Base-by-base conservation (phyloP, 2,797 vertebrate species). In the Sparidentex hasta region DNA sequence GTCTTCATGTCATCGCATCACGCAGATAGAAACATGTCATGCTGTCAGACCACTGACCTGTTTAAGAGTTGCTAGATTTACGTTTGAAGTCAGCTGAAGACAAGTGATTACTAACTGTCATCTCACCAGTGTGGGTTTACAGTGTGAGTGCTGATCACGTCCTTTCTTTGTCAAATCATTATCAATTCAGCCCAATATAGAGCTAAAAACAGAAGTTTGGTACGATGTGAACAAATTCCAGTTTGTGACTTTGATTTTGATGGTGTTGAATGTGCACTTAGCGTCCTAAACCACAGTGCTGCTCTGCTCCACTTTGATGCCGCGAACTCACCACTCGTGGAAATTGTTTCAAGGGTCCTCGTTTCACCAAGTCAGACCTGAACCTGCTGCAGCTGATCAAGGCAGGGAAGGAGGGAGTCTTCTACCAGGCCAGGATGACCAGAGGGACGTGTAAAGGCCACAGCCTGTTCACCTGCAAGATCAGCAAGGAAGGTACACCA, bases 371-470 rank as follows among this genome's bases (percentile, higher is more conserved):
- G 84, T 84, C 89, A 12, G 94, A 96, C 82, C 87, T 96, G 71
- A 93, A 84, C 41, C 89, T 96, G 65, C 83, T 94, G 58, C 93
- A 95, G 88, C 88, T 95, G 52, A 94, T 96, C 81, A 96, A 96
- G 84, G 90, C 94, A 0, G 95, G 95, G 48, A 95, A 93, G 63
- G 94, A 95, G 80, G 95, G 93, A 0, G 88, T 90, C 2, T 95
- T 95, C 89, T 96, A 95, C 91, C 94, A 95, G 88, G 94, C 94
- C 48, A 92, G 71, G 82, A 92, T 96, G 90, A 88, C 6, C 48
- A 86, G 81, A 29, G 95, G 95, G 18, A 95, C 92, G 0, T 95
- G 95, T 55, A 95, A 94, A 68, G 95, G 95, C 7, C 95, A 96
- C 83, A 86, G 27, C 43, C 75, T 92, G 62, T 89, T 95, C 87